Conservation (phyloP, 2,888 invertebrate species). For the Alloplasta piceator region DNA sequence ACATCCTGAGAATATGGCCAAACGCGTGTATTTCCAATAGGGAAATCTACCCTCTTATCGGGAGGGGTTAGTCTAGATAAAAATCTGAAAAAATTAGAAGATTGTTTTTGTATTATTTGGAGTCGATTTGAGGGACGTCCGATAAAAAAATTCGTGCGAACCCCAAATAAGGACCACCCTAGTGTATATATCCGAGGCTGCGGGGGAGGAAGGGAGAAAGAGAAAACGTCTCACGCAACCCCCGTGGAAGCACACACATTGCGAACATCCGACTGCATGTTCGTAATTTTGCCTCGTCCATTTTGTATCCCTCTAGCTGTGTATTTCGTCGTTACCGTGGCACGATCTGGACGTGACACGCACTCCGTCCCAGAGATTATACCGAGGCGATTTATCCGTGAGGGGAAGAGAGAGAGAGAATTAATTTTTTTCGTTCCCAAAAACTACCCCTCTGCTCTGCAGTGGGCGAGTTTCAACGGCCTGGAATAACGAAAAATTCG, state of each 20-base stretch:
- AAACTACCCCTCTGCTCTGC: constrained; percentile 2
- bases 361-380: constrained; percentile 69
- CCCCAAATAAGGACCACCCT: too few species aligned
- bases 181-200: not conserved
- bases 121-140: too few species aligned
- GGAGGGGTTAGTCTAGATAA: too few species aligned
- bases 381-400: constrained; percentile 55
- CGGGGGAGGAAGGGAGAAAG: not conserved
- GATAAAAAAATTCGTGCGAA: too few species aligned
- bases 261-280: constrained; percentile 28
- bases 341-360: constrained; percentile 68
- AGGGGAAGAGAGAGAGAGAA: constrained; percentile 54
- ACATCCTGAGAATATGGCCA: too few species aligned
- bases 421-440: constrained; percentile 33
- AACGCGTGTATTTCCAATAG: too few species aligned
- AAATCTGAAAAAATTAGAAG: too few species aligned
- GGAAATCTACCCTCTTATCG: too few species aligned
- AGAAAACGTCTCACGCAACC: constrained; percentile 57
- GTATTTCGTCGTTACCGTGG: constrained; percentile 40
- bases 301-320: constrained; percentile 12
- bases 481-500: constrained; percentile 14
- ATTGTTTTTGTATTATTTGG: too few species aligned
- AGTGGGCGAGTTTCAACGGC: constrained; percentile 35
- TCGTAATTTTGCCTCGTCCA: constrained; percentile 35
- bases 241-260: constrained; percentile 40